A percentile compares a stretch with the other conserved stretches of the same genome.
Conservation (phyloP, 2,113 vertebrate genomes). For the Budorcas taxicolor region DNA sequence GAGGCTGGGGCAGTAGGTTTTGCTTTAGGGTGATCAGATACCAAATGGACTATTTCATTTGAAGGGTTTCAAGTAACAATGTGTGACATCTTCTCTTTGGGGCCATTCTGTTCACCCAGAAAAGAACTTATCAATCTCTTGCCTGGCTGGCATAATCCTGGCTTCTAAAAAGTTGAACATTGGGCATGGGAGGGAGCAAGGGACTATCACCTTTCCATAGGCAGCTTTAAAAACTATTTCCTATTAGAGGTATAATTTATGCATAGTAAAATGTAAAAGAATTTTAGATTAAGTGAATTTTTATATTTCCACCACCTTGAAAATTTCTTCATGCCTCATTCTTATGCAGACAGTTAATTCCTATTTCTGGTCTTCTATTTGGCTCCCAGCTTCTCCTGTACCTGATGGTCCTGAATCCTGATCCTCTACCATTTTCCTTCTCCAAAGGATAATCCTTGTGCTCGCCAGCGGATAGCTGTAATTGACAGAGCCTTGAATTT, state of each 20-base stretch:
- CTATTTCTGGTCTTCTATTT: not conserved
- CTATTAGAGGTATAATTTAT: not conserved
- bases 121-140: not conserved
- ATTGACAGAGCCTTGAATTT: not conserved
- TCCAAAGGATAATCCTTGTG: not conserved
- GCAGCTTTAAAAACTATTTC: not conserved
- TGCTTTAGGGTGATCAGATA: not conserved
- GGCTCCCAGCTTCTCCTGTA: not conserved
- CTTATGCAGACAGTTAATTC: not conserved
- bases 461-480: not conserved
- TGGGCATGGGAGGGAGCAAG: too few relatives aligned
- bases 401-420: not conserved
- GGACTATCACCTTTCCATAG: not conserved
- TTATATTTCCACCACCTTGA: not conserved
- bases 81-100: not conserved
- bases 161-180: not conserved
- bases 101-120: not conserved
- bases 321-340: not conserved
- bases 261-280: not conserved
- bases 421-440: not conserved
- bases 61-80: not conserved
- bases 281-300: not conserved
- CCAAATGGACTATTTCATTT: not conserved
- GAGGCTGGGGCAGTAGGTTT: not conserved
- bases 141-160: not conserved